These are phyloP conservation scores for Periophthalmodon schlosseri DNA, from an alignment of 2,113 vertebrate species.

Conservation along the genomic window DNA sequence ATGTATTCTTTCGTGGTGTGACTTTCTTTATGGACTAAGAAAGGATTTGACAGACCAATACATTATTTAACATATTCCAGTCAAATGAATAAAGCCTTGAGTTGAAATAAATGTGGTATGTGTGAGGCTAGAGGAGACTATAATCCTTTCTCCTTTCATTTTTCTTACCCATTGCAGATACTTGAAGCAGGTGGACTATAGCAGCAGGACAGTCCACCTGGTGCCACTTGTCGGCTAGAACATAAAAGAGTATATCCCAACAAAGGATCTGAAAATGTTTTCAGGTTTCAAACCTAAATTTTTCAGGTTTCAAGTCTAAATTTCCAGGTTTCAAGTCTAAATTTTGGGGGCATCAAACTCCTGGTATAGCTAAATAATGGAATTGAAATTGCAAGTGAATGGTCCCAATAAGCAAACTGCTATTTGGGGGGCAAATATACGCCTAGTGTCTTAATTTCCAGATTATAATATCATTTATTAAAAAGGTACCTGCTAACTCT, in stretches of 20 bases:
- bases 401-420: too few relatives aligned
- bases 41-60: constrained; percentile 45
- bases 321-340: too few relatives aligned
- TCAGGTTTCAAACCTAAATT: too few relatives aligned
- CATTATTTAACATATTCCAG: constrained; percentile 46
- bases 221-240: background rate
- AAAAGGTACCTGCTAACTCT: too few relatives aligned
- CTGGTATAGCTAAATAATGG: too few relatives aligned
- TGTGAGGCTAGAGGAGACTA: background rate
- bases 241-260: background rate
- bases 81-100: constrained; percentile 27
- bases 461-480: too few relatives aligned
- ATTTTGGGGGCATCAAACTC: too few relatives aligned
- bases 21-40: background rate
- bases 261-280: background rate
- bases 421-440: too few relatives aligned
- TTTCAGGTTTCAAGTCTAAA: too few relatives aligned
- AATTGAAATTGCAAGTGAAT: too few relatives aligned
- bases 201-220: background rate
- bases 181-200: background rate
- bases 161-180: background rate
- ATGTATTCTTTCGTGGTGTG: background rate
- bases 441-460: too few relatives aligned
- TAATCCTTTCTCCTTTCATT: background rate
- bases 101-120: constrained; percentile 11